Percentiles rank a stretch among this genome's conserved stretches.
phyloP scores from a whole-genome alignment of 2,888 invertebrate genomes.

The Caenorhabditis imperialis region DNA sequence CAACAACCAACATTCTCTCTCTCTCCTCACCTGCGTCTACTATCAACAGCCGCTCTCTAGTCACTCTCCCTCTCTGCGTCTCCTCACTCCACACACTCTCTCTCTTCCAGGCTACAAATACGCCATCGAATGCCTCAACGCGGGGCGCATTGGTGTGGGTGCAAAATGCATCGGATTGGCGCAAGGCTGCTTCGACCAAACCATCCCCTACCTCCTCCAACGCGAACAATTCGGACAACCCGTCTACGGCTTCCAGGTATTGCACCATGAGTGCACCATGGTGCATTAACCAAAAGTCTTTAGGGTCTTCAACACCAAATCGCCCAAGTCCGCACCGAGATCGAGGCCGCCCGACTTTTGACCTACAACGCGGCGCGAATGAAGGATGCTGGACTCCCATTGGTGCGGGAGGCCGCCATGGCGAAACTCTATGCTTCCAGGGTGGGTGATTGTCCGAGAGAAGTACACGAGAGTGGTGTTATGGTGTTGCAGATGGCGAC shows the following conservation, averaged over 20 bases:
- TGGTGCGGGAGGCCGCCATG: slow-evolving; percentile 95
- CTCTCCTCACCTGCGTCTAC: no score
- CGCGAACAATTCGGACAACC: slow-evolving; percentile 93
- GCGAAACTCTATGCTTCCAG: slow-evolving; percentile 91
- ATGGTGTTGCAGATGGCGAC: slow-evolving; percentile 86
- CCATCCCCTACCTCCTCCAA: slow-evolving; percentile 94
- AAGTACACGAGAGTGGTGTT: no score
- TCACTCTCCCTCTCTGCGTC: no score
- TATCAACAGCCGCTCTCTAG: no score
- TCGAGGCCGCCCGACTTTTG: slow-evolving; percentile 90
- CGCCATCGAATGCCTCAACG: slow-evolving; percentile 94
- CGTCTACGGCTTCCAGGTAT: slow-evolving; percentile 92
- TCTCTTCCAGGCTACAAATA: slow-evolving; percentile 98
- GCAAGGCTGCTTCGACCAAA: slow-evolving; percentile 93
- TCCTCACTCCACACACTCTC: no score
- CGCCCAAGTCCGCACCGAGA: slow-evolving; percentile 88
- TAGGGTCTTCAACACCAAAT: slow-evolving; percentile 96
- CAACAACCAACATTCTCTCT: no score
- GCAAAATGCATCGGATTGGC: slow-evolving; percentile 89
- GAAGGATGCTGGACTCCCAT: slow-evolving; percentile 87
- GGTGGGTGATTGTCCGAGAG: slow-evolving; percentile 72
- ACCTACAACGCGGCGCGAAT: slow-evolving; percentile 95
- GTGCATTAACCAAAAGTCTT: background rate
- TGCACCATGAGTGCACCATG: no score
- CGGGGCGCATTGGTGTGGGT: slow-evolving; percentile 84